These are phyloP conservation scores for Coilia nasus DNA, from an alignment of 2,797 vertebrate genomes.

Conservation along the genomic window DNA sequence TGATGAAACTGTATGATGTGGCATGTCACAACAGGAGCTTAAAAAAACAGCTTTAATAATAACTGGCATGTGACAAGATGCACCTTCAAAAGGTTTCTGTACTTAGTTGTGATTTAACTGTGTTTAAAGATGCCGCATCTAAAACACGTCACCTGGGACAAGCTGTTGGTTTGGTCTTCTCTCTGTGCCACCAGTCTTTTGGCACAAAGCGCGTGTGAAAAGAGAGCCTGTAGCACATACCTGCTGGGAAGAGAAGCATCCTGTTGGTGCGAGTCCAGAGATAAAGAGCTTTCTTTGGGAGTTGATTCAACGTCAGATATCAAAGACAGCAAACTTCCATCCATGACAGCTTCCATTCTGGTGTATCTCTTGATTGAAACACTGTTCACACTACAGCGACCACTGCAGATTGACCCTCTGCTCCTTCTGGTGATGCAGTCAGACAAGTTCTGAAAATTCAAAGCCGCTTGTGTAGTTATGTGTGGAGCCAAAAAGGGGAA, in stretches of 20 bases:
- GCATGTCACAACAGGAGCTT: no score
- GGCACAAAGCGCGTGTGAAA: background rate
- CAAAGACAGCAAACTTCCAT: conserved; percentile 44
- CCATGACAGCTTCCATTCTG: conserved; percentile 34
- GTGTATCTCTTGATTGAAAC: conserved; percentile 29
- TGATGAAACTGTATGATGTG: no score
- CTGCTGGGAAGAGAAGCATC: conserved; percentile 31
- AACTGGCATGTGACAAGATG: no score
- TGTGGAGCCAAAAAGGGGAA: conserved; percentile 28
- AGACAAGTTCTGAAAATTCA: background rate
- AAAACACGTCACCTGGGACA: background rate
- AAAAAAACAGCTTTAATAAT: no score
- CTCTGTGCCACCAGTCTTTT: no score
- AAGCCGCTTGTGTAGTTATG: background rate
- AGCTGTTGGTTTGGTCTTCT: no score
- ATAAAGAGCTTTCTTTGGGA: conserved; percentile 38
- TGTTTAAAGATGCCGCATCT: no score
- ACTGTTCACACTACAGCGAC: background rate
- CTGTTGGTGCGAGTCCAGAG: conserved; percentile 38
- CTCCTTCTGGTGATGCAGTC: background rate
- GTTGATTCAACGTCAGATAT: conserved; percentile 48
- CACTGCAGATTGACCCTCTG: background rate
- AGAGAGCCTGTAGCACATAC: conserved; percentile 34
- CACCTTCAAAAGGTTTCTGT: no score
- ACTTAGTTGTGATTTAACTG: background rate